Evolutionary conservation across 2,888 invertebrate genomes (phyloP).

Genomic region (Ceriagrion tenellum): DNA sequence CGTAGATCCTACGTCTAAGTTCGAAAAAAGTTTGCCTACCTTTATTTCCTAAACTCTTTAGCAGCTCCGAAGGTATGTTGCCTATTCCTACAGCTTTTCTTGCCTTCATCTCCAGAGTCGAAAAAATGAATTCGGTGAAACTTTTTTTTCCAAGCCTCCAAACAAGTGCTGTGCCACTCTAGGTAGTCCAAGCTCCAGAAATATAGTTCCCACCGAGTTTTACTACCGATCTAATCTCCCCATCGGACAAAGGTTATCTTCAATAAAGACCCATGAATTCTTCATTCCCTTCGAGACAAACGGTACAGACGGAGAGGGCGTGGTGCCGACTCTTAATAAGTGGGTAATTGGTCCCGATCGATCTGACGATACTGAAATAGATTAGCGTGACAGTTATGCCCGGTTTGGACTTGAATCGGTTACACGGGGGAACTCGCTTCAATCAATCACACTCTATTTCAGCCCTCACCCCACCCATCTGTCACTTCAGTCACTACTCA

Average conservation of each 20-base stretch:
- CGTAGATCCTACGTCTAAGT: no score
- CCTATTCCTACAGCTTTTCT: no score
- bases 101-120: no score
- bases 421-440: background rate
- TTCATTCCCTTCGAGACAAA: background rate
- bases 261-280: background rate
- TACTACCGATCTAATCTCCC: background rate
- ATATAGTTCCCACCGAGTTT: background rate
- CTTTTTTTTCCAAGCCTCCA: no score
- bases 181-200: no score
- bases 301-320: background rate
- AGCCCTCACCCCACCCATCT: background rate
- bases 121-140: no score
- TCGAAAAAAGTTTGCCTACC: no score
- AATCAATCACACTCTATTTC: background rate
- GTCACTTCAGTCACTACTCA: background rate
- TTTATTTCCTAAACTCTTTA: no score
- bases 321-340: slow-evolving; percentile 15
- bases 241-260: background rate
- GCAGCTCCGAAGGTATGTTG: no score
- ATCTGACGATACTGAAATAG: background rate
- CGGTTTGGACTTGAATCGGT: background rate
- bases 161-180: no score
- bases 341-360: background rate
- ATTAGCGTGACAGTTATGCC: background rate